Base-by-base conservation (phyloP, 1,140 invertebrate species). In the Diprion similis region DNA sequence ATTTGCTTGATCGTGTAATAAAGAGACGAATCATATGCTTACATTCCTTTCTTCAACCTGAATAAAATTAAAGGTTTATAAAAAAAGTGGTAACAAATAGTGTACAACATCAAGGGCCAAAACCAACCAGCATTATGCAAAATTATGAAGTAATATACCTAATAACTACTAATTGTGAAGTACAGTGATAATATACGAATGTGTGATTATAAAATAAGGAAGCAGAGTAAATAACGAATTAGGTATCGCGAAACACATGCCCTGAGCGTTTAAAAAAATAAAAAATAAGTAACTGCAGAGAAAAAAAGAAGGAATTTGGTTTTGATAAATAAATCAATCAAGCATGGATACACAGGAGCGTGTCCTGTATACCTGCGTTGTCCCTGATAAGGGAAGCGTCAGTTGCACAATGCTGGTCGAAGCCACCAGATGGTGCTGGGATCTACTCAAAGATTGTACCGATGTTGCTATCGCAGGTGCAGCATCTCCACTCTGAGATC, bases 381-480 rank as follows among this genome's bases (percentile, higher is more conserved):
- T 91, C 78, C 90, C 90, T 83, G 93, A 91, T 79, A 91, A 87
- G 78, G 94, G 93, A 81, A 95, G 89, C 78, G 93, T 92, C 80
- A 95, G 91, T 89, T 96, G 94, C 83, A 95, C 94, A 88, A 96
- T 94, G 89, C 93, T 95, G 86, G 95, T 92, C 82, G 91, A 91
- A 77, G 90, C 90, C 83, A 92, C 90, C 84, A 89, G 86, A 87
- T 88, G 91, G 86, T 86, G 85, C 73, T 87, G 86, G 75, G 87
- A 89, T 86, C 86, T 88, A 86, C 85, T 87, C 71, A 85, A 73
- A 75, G 85, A 83, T 80, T 90, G 89, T 90, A 91, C 90, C 89
- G 90, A 90, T 75, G 89, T 89, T 73, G 87, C 88, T 70, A 89
- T 89, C 51, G 89, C 83, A 45, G 86, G 89, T 37, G 88, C 87